Evolutionary conservation across 2,113 vertebrate genomes (phyloP).

Genomic region (Neotragus pygmaeus): DNA sequence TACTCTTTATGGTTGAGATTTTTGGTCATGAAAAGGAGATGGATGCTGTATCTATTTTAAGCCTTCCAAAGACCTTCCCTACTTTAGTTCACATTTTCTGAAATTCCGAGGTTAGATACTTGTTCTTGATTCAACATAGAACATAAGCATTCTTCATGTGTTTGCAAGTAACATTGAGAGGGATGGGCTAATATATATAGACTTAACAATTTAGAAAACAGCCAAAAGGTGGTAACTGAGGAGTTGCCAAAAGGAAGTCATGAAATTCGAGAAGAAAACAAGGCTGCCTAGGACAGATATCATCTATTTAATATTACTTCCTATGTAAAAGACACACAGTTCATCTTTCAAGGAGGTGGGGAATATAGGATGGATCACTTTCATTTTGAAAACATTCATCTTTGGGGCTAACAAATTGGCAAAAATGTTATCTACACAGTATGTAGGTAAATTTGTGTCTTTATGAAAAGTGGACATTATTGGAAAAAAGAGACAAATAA

Average conservation of each 20-base stretch:
- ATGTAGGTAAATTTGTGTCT: background rate
- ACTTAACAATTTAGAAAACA: background rate
- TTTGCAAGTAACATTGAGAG: background rate
- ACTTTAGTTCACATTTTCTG: background rate
- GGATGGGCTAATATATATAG: background rate
- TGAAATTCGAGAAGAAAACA: background rate
- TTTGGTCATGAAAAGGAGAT: background rate
- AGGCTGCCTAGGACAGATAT: background rate
- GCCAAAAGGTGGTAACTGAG: fast-evolving
- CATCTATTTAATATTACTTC: background rate
- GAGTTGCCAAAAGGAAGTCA: background rate
- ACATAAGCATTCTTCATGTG: background rate
- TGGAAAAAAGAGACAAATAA: background rate
- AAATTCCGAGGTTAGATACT: background rate
- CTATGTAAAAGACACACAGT: background rate
- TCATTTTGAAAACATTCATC: background rate
- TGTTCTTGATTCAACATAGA: background rate
- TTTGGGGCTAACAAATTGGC: background rate
- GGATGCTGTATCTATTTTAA: background rate
- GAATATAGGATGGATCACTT: background rate
- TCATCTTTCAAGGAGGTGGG: background rate
- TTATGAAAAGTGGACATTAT: background rate
- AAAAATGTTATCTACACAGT: background rate
- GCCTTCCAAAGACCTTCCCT: background rate
- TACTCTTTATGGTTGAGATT: background rate